These are phyloP conservation scores for Montipora foliosa DNA, from an alignment of 64 coral and sea anemone species.

Conservation along the genomic window DNA sequence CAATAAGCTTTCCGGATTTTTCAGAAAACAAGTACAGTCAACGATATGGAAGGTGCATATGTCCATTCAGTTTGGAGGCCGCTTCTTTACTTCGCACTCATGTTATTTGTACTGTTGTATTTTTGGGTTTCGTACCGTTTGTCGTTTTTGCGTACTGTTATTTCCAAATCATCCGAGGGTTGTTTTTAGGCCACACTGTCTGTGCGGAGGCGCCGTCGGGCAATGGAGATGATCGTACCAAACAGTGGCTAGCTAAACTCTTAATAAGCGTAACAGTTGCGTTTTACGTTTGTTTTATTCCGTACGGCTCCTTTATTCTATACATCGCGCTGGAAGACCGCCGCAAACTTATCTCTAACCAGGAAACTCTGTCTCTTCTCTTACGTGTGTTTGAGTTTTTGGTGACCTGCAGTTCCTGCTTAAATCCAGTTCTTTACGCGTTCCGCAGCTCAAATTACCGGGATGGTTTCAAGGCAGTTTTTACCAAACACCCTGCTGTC, in stretches of 20 bases:
- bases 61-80: constrained; percentile 64
- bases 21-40: constrained; percentile 63
- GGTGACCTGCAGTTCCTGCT: constrained; percentile 50
- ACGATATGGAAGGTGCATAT: constrained; percentile 45
- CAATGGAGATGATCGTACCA: no score
- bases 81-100: constrained; percentile 23
- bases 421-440: constrained; percentile 74
- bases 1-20: constrained; percentile 62
- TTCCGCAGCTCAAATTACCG: constrained; percentile 76
- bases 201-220: no score
- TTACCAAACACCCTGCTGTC: background rate
- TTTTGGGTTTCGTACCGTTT: constrained; percentile 60
- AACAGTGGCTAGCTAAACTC: no score
- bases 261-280: no score
- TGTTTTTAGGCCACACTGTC: constrained; percentile 29
- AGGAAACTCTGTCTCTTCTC: constrained; percentile 13
- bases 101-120: constrained; percentile 48
- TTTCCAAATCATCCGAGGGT: constrained; percentile 48
- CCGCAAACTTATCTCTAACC: background rate
- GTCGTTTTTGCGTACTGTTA: constrained; percentile 65
- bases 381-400: constrained; percentile 51
- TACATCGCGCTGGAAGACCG: constrained; percentile 43
- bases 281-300: constrained; percentile 28
- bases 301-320: constrained; percentile 50
- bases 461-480: constrained; percentile 58